Conservation (phyloP, 2,113 vertebrate species). For the Elephantulus edwardii region DNA sequence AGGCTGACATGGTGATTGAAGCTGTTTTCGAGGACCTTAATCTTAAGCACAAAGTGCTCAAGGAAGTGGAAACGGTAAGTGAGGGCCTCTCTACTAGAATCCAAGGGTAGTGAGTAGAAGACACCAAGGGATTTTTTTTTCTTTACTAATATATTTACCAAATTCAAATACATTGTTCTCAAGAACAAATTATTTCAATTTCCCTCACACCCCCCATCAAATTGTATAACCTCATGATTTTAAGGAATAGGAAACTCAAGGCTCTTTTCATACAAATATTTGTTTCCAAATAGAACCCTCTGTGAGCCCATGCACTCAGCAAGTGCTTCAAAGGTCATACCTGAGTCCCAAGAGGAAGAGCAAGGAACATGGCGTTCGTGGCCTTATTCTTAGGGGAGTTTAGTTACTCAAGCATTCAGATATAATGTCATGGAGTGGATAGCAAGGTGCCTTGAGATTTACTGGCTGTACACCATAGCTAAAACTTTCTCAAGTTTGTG, state of each 20-base stretch:
- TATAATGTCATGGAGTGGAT: not conserved
- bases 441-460: not conserved
- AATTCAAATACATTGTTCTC: no score
- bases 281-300: not conserved
- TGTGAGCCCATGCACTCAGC: not conserved
- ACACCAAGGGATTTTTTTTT: not conserved
- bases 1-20: slow-evolving; percentile 96
- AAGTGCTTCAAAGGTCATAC: not conserved
- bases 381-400: not conserved
- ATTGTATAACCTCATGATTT: no score
- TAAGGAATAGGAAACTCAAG: not conserved
- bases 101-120: no score
- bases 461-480: not conserved
- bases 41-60: slow-evolving; percentile 94
- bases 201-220: no score
- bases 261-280: not conserved
- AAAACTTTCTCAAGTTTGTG: not conserved
- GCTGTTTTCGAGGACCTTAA: slow-evolving; percentile 96
- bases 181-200: no score
- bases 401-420: not conserved
- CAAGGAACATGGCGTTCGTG: not conserved
- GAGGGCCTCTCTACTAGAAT: not conserved
- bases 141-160: no score
- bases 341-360: not conserved
- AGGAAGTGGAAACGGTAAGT: slow-evolving; percentile 96